These are phyloP conservation scores for Macroramphosus scolopax DNA, from an alignment of 2,797 vertebrate species.

Conservation along the genomic window DNA sequence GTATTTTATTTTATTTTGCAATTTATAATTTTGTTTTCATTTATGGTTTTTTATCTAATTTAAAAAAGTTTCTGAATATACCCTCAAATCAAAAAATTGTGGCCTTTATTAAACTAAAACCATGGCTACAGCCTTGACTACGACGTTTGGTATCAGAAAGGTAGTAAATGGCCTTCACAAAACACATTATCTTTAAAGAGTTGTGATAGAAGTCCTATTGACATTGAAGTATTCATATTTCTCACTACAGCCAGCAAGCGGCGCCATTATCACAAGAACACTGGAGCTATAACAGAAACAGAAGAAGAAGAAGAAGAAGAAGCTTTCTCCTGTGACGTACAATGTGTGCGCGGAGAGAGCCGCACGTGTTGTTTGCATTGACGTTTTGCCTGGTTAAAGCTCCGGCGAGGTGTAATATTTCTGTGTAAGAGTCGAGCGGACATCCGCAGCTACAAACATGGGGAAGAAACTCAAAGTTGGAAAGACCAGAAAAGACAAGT, in stretches of 20 bases:
- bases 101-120: too few relatives aligned
- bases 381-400: background rate
- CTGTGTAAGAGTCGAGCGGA: background rate
- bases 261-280: background rate
- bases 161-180: too few relatives aligned
- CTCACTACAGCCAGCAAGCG: slow-evolving; percentile 30
- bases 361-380: slow-evolving; percentile 69
- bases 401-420: background rate
- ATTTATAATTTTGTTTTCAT: too few relatives aligned
- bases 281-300: background rate
- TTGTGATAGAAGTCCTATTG: too few relatives aligned
- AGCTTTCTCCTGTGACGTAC: slow-evolving; percentile 33
- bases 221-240: too few relatives aligned
- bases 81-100: too few relatives aligned
- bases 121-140: too few relatives aligned
- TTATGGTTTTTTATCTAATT: too few relatives aligned
- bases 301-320: slow-evolving; percentile 26
- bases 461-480: slow-evolving; percentile 95
- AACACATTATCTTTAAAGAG: too few relatives aligned
- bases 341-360: slow-evolving; percentile 14
- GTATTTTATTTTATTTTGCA: too few relatives aligned
- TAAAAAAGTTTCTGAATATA: too few relatives aligned
- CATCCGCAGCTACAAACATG: slow-evolving; percentile 71
- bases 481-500: slow-evolving; percentile 92
- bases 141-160: too few relatives aligned